These are phyloP conservation scores for Silurus meridionalis DNA, from an alignment of 2,113 vertebrate species.

Conservation along the genomic window DNA sequence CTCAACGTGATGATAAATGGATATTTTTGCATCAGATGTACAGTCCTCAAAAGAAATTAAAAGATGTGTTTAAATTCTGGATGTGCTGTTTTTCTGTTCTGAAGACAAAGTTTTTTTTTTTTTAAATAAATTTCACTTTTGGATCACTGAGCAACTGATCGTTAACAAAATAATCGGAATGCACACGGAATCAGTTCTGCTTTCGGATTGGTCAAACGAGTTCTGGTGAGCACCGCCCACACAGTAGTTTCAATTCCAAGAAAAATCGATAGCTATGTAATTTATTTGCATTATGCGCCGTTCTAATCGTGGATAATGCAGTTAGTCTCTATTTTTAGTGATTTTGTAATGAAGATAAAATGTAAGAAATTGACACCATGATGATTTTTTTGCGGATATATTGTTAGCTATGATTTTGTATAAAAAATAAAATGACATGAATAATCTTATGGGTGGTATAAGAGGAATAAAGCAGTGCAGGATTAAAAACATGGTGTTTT, in stretches of 20 bases:
- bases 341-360: not conserved
- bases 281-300: too few relatives aligned
- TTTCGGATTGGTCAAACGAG: too few relatives aligned
- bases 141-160: too few relatives aligned
- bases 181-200: too few relatives aligned
- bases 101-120: not conserved
- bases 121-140: not conserved
- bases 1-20: slow-evolving; percentile 60
- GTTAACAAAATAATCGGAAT: too few relatives aligned
- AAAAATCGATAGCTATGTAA: too few relatives aligned
- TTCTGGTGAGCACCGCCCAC: too few relatives aligned
- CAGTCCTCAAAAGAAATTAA: slow-evolving; percentile 75
- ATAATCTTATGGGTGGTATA: not conserved
- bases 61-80: slow-evolving; percentile 58
- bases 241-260: too few relatives aligned
- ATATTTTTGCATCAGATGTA: slow-evolving; percentile 84
- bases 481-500: too few relatives aligned
- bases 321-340: not conserved
- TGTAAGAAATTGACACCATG: not conserved
- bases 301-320: too few relatives aligned
- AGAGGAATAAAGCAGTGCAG: not conserved
- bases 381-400: not conserved
- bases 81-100: slow-evolving; percentile 54
- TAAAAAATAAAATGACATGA: too few relatives aligned
- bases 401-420: too few relatives aligned